These are phyloP conservation scores for Ascaphus truei DNA, from an alignment of 2,113 vertebrate species.

Conservation along the genomic window DNA sequence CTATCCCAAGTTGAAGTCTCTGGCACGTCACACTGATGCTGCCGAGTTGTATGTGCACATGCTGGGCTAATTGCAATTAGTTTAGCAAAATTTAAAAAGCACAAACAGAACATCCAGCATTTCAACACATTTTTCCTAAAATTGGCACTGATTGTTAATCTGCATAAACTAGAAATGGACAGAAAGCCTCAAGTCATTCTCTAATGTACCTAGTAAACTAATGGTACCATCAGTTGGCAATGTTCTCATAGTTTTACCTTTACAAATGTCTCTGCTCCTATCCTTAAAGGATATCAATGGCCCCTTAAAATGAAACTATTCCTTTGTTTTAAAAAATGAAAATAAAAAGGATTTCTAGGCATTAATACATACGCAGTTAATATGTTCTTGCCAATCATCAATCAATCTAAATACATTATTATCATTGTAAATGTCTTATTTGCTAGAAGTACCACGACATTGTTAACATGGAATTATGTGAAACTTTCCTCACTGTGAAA, in stretches of 20 bases:
- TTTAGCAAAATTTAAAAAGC: no score
- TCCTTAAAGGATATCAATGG: conserved; percentile 32
- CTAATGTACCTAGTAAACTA: neutral
- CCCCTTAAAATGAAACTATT: conserved; percentile 34
- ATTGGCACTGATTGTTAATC: neutral
- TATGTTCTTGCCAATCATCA: conserved; percentile 9
- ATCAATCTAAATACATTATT: conserved; percentile 20
- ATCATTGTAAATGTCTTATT: conserved; percentile 10
- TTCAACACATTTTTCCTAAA: no score
- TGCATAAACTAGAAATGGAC: neutral
- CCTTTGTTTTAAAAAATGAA: conserved; percentile 15
- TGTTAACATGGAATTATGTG: no score
- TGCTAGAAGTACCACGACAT: conserved; percentile 3
- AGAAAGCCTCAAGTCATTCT: neutral
- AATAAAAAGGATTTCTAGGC: conserved; percentile 27
- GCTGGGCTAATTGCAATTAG: no score
- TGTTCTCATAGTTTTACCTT: conserved; percentile 29
- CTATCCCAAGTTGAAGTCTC: no score
- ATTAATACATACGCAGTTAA: conserved; percentile 33
- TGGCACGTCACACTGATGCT: no score
- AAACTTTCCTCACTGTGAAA: no score
- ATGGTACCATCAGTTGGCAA: conserved; percentile 26
- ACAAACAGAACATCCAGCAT: no score
- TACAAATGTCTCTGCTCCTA: conserved; percentile 28
- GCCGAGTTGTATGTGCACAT: no score